A percentile compares a stretch with the other conserved stretches of the same genome.
These are phyloP conservation scores for Empis livida DNA, from an alignment of 2,888 invertebrate species.

Conservation along the genomic window DNA sequence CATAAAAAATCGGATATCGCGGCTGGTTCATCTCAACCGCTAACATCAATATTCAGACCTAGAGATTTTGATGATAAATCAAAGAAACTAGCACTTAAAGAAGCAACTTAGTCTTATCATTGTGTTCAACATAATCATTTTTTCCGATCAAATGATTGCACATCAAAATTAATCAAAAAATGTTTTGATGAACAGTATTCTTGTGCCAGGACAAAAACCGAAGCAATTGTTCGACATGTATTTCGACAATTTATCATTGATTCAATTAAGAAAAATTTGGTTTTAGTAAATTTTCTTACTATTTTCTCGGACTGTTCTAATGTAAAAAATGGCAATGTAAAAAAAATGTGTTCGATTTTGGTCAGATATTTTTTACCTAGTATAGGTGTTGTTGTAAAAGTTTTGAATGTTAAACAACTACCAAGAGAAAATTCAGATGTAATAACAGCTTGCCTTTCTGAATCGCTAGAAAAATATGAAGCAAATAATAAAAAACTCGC, in stretches of 20 bases:
- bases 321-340: slow-evolving; percentile 8
- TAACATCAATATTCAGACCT: too few species aligned
- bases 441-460: background rate
- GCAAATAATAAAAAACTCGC: slow-evolving; percentile 4
- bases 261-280: background rate
- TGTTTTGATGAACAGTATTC: slow-evolving; percentile 1
- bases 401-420: slow-evolving; percentile 9
- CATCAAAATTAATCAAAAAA: too few species aligned
- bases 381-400: slow-evolving; percentile 11
- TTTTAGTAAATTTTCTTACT: background rate
- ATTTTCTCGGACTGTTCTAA: slow-evolving; percentile 10
- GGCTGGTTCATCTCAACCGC: too few species aligned
- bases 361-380: slow-evolving; percentile 9
- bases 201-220: slow-evolving; percentile 6
- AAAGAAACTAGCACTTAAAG: too few species aligned
- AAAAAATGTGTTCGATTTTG: slow-evolving; percentile 11
- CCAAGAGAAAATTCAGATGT: slow-evolving; percentile 10
- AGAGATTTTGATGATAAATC: too few species aligned
- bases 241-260: background rate
- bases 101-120: too few species aligned
- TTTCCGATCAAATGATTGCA: too few species aligned
- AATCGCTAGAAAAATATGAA: slow-evolving; percentile 1
- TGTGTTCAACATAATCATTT: too few species aligned
- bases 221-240: slow-evolving; percentile 5
- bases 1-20: too few species aligned